Evolutionary conservation across 2,113 vertebrate genomes (phyloP).

Genomic region (Nycticryphes semicollaris): DNA sequence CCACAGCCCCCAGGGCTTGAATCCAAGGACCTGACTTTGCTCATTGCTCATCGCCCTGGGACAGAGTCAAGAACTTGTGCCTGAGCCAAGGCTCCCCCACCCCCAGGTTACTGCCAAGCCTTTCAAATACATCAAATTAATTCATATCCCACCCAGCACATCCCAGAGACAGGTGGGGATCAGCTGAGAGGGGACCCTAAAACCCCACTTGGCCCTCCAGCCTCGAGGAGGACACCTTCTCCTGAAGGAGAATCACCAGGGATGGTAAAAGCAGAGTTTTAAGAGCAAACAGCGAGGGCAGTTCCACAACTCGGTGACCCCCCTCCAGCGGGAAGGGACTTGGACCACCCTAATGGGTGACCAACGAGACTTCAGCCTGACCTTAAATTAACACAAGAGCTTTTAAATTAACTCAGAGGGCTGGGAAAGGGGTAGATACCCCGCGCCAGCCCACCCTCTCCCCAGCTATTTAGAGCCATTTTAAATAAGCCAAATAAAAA

Average conservation of each 20-base stretch:
- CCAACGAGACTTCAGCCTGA: rapidly evolving
- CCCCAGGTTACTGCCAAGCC: neutral
- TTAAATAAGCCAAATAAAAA: no score
- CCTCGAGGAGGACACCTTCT: neutral
- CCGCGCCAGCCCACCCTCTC: rapidly evolving
- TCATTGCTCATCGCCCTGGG: rapidly evolving
- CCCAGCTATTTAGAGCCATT: neutral
- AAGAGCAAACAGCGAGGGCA: neutral
- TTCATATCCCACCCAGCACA: neutral
- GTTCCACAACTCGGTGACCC: neutral
- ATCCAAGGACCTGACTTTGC: neutral
- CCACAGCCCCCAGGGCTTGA: neutral
- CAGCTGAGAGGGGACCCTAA: neutral
- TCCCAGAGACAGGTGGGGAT: neutral
- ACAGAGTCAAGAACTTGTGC: neutral
- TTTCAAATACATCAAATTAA: neutral
- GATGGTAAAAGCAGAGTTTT: neutral
- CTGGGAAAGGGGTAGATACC: neutral
- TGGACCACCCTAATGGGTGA: neutral
- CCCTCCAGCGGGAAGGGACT: rapidly evolving
- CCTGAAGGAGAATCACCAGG: neutral
- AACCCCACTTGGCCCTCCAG: neutral
- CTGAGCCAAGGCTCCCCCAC: neutral
- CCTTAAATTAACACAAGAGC: neutral
- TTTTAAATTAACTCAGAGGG: neutral